phyloP scores from a whole-genome alignment of 2,113 vertebrate genomes.

The Proteles cristata region DNA sequence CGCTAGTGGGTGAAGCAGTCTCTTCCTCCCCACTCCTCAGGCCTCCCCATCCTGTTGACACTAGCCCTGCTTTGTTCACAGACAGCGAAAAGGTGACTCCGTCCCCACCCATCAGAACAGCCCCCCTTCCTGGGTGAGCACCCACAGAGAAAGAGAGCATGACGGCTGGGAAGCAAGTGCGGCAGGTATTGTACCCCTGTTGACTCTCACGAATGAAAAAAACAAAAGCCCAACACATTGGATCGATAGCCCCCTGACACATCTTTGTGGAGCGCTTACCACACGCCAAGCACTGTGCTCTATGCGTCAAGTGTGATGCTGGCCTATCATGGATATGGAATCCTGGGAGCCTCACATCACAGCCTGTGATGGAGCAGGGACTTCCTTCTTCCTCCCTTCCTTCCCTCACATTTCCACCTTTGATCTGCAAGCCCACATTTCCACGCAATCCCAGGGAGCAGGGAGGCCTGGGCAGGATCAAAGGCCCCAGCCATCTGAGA shows the following conservation, averaged over 20 bases:
- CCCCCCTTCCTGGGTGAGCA: background rate
- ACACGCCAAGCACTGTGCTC: background rate
- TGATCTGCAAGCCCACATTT: background rate
- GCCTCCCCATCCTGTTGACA: slow-evolving; percentile 23
- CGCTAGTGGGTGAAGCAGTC: background rate
- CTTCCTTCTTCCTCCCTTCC: background rate
- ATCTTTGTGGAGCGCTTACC: accelerated
- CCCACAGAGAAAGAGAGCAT: accelerated
- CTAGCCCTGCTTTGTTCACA: background rate
- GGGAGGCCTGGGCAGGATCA: background rate
- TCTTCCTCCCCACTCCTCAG: background rate
- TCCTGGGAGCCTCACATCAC: background rate
- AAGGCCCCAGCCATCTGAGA: background rate
- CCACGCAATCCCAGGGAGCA: background rate
- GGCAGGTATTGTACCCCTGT: background rate
- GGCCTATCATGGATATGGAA: accelerated
- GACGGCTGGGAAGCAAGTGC: background rate
- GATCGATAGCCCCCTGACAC: background rate
- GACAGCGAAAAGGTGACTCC: background rate
- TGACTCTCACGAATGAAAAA: background rate
- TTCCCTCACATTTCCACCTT: background rate
- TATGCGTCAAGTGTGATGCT: background rate
- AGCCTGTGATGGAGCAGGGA: background rate
- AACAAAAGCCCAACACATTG: background rate
- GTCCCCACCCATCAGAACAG: background rate